Conservation (phyloP, 2,113 vertebrate species). For the Bufo bufo region DNA sequence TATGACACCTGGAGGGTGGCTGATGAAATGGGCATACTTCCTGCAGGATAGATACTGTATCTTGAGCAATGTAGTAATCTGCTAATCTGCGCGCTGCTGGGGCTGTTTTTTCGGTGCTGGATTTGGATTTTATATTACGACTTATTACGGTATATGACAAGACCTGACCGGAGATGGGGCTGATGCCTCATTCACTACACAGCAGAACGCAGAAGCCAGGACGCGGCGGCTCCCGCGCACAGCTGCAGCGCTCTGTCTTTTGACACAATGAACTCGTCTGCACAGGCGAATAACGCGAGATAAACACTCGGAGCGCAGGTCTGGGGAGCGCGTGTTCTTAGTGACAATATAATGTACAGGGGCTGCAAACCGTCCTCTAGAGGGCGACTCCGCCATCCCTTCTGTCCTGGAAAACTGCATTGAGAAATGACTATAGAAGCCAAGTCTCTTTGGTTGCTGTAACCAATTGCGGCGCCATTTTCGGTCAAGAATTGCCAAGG, state of each 20-base stretch:
- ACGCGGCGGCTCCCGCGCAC: slow-evolving; percentile 23
- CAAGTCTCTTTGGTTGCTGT: too few species aligned
- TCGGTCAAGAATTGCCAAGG: too few species aligned
- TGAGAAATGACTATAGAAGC: too few species aligned
- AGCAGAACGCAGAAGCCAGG: neutral
- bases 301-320: neutral
- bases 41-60: too few species aligned
- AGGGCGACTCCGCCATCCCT: neutral
- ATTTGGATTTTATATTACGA: too few species aligned
- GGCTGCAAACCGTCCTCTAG: neutral
- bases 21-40: too few species aligned
- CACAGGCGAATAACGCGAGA: neutral
- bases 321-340: neutral
- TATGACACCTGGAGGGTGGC: too few species aligned
- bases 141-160: neutral
- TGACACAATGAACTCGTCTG: slow-evolving; percentile 17
- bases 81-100: too few species aligned
- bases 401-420: too few species aligned
- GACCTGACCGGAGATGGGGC: neutral
- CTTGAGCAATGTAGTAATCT: too few species aligned
- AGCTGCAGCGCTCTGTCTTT: slow-evolving; percentile 21
- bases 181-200: neutral
- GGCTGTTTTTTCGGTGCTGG: too few species aligned
- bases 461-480: too few species aligned
- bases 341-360: neutral